Percentiles rank a stretch among this genome's conserved stretches.
Evolutionary conservation across 2,797 vertebrate genomes (phyloP).

Genomic region (Micrastur ruficollis): DNA sequence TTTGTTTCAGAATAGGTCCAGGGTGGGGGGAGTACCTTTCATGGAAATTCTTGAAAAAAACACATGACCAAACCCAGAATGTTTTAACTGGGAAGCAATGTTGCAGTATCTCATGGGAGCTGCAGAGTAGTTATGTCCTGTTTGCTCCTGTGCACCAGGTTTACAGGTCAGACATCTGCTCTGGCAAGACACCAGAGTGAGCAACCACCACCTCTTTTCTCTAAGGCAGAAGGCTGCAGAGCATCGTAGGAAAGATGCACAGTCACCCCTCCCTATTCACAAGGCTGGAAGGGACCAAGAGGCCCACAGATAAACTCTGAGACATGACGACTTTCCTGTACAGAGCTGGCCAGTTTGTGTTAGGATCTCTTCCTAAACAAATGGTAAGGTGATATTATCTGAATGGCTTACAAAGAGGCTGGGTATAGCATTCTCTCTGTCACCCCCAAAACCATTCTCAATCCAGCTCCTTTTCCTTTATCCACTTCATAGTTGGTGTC

Average conservation of each 20-base stretch:
- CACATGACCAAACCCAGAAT: not conserved
- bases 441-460: not conserved
- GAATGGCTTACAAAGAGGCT: not conserved
- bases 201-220: not conserved
- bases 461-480: not conserved
- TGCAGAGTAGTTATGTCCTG: not conserved
- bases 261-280: not conserved
- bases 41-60: not conserved
- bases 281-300: not conserved
- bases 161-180: not conserved
- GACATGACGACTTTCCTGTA: not conserved
- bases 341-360: not conserved
- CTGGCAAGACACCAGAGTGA: not conserved
- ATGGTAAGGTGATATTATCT: not conserved
- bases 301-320: not conserved
- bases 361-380: not conserved
- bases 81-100: not conserved
- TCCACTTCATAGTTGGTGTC: not conserved
- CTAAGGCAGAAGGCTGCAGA: not conserved
- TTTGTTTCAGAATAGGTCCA: not conserved
- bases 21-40: not conserved
- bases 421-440: not conserved
- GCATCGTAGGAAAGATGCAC: not conserved
- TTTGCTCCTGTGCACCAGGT: not conserved
- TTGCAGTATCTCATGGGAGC: not conserved